Conservation (phyloP, 2,113 vertebrate species). For the Clinocottus analis region DNA sequence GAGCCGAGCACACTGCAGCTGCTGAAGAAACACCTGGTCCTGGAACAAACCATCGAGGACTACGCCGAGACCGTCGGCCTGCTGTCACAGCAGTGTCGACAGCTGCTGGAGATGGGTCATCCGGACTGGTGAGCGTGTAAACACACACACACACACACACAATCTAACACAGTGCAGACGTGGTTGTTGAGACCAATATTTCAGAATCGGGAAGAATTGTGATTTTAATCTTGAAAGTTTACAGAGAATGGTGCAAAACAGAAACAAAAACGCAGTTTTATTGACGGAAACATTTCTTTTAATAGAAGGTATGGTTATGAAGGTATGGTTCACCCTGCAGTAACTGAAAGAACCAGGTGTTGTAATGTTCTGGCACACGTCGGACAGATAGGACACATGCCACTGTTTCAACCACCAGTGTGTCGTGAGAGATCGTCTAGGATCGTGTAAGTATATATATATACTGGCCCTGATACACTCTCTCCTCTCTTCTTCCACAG, state of each 20-base stretch:
- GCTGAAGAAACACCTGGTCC: slow-evolving; percentile 92
- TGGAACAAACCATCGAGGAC: slow-evolving; percentile 94
- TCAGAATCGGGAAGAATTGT: no score
- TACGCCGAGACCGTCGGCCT: slow-evolving; percentile 95
- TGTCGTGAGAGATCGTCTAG: no score
- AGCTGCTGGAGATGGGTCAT: slow-evolving; percentile 91
- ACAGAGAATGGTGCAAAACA: background rate
- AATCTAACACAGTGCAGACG: background rate
- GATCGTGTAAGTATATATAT: no score
- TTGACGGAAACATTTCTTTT: background rate
- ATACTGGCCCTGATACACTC: background rate
- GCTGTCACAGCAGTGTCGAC: slow-evolving; percentile 92
- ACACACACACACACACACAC: slow-evolving; percentile 15
- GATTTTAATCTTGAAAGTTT: no score
- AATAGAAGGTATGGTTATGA: background rate
- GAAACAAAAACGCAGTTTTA: background rate
- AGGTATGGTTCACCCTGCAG: background rate
- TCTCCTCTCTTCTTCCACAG: slow-evolving; percentile 71
- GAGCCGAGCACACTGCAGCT: slow-evolving; percentile 94
- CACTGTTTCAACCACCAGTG: no score
- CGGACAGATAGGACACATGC: no score
- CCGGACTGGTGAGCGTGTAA: slow-evolving; percentile 87
- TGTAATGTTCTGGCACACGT: no score
- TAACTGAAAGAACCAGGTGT: background rate
- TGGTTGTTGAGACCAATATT: background rate